These are phyloP conservation scores for Enteromius treurensis DNA, from an alignment of 2,797 vertebrate species.

Conservation along the genomic window DNA sequence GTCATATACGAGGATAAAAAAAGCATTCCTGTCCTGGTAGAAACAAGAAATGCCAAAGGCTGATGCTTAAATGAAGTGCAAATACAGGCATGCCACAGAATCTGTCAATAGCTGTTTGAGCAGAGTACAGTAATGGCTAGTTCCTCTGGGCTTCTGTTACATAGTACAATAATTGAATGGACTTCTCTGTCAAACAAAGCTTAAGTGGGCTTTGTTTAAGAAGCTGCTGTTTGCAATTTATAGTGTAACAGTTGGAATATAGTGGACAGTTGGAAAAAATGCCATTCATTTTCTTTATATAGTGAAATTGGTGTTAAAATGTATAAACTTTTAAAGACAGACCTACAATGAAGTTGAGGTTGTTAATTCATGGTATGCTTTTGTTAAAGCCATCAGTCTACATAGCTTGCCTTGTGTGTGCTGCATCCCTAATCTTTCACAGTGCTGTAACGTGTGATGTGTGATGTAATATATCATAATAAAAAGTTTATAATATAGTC, in stretches of 20 bases:
- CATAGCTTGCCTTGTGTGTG: not conserved
- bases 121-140: not conserved
- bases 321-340: not conserved
- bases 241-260: not conserved
- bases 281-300: not conserved
- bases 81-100: conserved; percentile 37
- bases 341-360: not conserved
- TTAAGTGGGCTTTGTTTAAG: not conserved
- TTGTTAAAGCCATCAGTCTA: not conserved
- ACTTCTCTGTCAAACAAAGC: not conserved
- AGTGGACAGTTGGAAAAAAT: too few species aligned
- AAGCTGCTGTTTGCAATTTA: not conserved
- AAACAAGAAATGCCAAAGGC: conserved; percentile 29
- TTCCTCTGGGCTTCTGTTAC: conserved; percentile 6
- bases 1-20: conserved; percentile 5
- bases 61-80: conserved; percentile 2
- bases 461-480: not conserved
- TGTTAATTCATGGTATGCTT: not conserved
- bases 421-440: too few species aligned
- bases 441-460: not conserved
- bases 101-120: conserved; percentile 15
- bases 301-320: not conserved
- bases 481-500: not conserved
- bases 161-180: not conserved
- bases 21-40: not conserved